Base-by-base conservation (phyloP, 2,888 invertebrate species). In the Andrena praecox region DNA sequence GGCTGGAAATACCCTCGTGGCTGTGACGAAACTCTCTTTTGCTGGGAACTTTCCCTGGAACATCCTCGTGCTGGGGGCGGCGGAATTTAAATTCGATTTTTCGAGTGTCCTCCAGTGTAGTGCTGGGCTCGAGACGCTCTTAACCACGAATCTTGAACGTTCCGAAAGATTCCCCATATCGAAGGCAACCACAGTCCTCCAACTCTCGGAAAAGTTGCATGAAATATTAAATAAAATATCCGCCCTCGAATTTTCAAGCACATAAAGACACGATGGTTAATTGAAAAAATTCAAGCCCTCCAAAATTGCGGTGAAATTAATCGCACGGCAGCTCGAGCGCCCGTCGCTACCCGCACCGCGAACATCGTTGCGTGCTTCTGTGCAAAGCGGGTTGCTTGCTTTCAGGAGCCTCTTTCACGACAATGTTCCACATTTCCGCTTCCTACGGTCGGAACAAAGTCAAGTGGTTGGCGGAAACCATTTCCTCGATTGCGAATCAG, bases 361-460 rank as follows among this genome's bases (percentile, higher is more conserved):
- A 48, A 35, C 31, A 33, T 52, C 50, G 29, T 33, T 56, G 48
- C 48, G 56, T 69, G 73, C 77, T 33, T 48, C 33, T 50, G 24
- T 2, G 80, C 63, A 64, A 68, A 68, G 24, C 67, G 54, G 80
- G 80, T 77, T 80, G 80, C 80, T 4, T 68, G 50, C 20, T 35
- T 10, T 60, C 63, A 16, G 68, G 80, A 8, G 35, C 31, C 31
- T 24, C 56, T 48, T 54, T 54, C 56, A n/a, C 60, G 52, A 20
- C 48, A 42, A 73, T 54, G 52, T 68, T 67, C 62, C 73, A 35
- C 59, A 24, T 52, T 31, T 27, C n/a, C 8, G 10, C 7, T 6
- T 42, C 59, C n/a, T 20, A 24, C 8, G 20, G 8, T 54, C 24
- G 54, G 8, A 54, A 54, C 24, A 54, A 54, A 54, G 54, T 54